Evolutionary conservation across 2,113 vertebrate species (phyloP).

Genomic region (Amia ocellicauda): DNA sequence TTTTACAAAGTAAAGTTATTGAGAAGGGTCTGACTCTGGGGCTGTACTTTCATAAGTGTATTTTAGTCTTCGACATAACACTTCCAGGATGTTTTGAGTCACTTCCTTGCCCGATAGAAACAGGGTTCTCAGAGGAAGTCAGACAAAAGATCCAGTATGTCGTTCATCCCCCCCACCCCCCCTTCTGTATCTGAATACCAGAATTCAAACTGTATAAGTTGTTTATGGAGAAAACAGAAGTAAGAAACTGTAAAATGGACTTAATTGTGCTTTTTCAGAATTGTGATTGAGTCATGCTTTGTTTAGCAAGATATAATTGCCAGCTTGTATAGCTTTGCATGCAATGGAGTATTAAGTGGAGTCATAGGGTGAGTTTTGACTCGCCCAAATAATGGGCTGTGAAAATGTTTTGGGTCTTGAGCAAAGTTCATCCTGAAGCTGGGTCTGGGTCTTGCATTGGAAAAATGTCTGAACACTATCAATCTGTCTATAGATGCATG

Average conservation of each 20-base stretch:
- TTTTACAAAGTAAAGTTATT: background rate
- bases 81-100: conserved; percentile 12
- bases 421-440: conserved; percentile 5
- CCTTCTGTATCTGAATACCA: background rate
- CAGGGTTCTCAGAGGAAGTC: conserved; percentile 1
- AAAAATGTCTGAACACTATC: background rate
- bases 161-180: no score
- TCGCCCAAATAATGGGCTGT: background rate
- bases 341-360: background rate
- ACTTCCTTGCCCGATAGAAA: background rate
- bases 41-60: background rate
- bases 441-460: conserved; percentile 13
- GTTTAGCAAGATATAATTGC: conserved; percentile 9
- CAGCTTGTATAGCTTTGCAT: background rate
- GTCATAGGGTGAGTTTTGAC: background rate
- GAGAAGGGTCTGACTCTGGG: no score
- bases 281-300: conserved; percentile 9
- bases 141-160: background rate
- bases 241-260: background rate
- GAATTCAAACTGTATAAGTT: background rate
- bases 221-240: background rate
- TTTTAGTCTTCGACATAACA: background rate
- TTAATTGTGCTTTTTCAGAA: background rate
- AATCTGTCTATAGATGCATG: background rate
- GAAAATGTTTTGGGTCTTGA: background rate